Percentiles rank a stretch among this genome's conserved stretches.
phyloP scores from a whole-genome alignment of 2,113 vertebrate species.

The Crotalus viridis region DNA sequence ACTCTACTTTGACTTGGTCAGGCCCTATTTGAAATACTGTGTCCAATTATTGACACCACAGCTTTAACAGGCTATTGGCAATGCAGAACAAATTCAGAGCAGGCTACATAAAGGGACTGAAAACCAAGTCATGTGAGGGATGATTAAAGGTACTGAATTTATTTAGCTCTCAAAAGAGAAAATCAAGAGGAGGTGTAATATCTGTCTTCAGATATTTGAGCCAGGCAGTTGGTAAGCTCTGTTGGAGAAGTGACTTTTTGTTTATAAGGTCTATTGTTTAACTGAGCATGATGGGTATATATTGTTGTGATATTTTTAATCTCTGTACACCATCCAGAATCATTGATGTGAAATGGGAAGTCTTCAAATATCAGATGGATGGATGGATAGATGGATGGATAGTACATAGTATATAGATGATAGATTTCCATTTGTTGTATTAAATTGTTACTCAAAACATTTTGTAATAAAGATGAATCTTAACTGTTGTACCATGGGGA shows the following conservation, averaged over 20 bases:
- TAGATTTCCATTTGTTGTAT: slow-evolving; percentile 28
- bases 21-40: background rate
- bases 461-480: slow-evolving; percentile 28
- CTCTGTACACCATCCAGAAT: background rate
- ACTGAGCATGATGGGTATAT: background rate
- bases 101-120: background rate
- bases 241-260: background rate
- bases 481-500: slow-evolving; percentile 41
- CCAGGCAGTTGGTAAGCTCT: background rate
- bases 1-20: background rate
- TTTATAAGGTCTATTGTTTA: background rate
- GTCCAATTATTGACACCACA: background rate
- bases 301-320: background rate
- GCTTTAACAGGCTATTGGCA: background rate
- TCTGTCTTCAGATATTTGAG: background rate
- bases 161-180: background rate
- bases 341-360: background rate
- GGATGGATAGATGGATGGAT: background rate
- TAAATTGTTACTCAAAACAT: slow-evolving; percentile 35
- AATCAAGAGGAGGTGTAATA: background rate
- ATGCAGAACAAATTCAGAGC: background rate
- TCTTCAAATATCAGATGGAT: background rate
- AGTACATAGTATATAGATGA: background rate
- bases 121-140: background rate
- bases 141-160: background rate